Evolutionary conservation across 2,113 vertebrate genomes (phyloP), one percentile per base, ranked within the genome.

Genomic region (Osmerus eperlanus): DNA sequence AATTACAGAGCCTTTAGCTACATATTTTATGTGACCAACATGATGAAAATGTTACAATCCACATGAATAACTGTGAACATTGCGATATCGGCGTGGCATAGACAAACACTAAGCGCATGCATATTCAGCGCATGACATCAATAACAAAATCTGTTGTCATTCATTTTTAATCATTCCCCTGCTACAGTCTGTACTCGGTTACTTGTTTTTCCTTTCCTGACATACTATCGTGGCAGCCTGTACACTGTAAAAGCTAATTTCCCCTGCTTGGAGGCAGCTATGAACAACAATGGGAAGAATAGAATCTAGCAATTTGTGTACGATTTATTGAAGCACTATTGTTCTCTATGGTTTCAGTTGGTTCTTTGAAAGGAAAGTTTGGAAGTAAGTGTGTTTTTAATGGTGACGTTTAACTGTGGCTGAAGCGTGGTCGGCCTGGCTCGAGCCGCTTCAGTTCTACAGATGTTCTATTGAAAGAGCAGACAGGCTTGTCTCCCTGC

Each of bases 81-180:
- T 66, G 41, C 52, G 36, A 28, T 64, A 21, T 70, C 71, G 19
- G 69, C 62, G 72, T 73, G 15, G 29, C 32, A 41, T 67, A 19
- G 53, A 19, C n/a, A 74, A 79, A 73, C n/a, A 67, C 55, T 36
- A 28, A 68, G 12, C 23, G 41, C 61, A 84, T 81, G 72, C 65
- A 84, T 81, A 83, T 78, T 81, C 67, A 81, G 72, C 25, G 56
- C n/a, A 53, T 58, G 66, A 71, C 65, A 79, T 76, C 68, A 78
- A 77, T 71, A 74, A 75, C 68, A 65, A 74, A 84, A 81, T 83
- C 68, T 79, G 72, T 72, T 67, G 67, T 62, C 60, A 80, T 85
- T 75, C 63, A 78, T 80, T 81, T 83, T 84, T 83, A 75, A 84
- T 84, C 72, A 71, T 72, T 83, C 68, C 56, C 18, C 58, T 62